A percentile compares a stretch with the other conserved stretches of the same genome.
These are phyloP conservation scores for Furcifer pardalis DNA, from an alignment of 2,797 vertebrate species.

Conservation along the genomic window DNA sequence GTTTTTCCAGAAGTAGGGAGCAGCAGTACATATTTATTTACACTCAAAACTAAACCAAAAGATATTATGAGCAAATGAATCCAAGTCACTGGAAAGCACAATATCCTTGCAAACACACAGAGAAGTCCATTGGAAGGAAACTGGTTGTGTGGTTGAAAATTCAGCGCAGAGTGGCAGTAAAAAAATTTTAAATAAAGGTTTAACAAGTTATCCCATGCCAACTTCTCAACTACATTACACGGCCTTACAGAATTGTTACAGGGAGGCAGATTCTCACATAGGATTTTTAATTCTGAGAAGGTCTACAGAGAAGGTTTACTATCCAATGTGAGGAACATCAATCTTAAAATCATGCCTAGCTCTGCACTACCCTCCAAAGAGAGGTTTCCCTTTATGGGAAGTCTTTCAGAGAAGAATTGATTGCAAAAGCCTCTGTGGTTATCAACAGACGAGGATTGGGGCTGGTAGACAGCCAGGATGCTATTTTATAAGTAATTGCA, in stretches of 20 bases:
- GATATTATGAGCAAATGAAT: slow-evolving; percentile 12
- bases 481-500: neutral
- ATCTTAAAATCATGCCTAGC: neutral
- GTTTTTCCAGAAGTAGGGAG: neutral
- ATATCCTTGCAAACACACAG: neutral
- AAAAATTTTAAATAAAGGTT: neutral
- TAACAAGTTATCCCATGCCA: neutral
- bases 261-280: neutral
- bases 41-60: neutral
- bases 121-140: neutral
- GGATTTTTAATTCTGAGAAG: neutral
- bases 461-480: neutral
- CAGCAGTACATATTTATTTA: neutral
- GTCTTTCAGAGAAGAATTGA: neutral
- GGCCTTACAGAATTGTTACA: neutral
- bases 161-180: neutral
- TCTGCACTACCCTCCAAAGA: neutral
- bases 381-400: neutral
- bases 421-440: neutral
- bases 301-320: neutral
- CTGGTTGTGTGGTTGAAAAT: neutral
- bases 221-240: neutral
- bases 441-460: neutral
- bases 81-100: neutral
- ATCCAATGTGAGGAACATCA: neutral